phyloP scores from a whole-genome alignment of 2,888 invertebrate species.

The Noctua janthe region DNA sequence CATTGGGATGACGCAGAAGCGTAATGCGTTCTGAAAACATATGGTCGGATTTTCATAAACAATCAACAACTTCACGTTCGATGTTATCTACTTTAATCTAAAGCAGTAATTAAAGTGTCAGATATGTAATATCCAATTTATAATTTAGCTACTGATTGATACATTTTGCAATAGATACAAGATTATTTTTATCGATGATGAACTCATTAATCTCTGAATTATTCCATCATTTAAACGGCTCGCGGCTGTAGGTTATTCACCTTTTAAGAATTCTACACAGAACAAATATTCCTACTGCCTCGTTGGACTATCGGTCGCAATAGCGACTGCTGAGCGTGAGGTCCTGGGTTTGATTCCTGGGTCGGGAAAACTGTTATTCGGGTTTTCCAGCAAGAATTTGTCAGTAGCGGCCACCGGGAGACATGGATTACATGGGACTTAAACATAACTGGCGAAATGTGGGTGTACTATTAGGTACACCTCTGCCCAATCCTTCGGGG shows the following conservation, averaged over 20 bases:
- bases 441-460: no score
- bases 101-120: conserved; percentile 3
- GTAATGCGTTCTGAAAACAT: neutral
- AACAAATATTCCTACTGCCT: neutral
- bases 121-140: neutral
- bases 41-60: neutral
- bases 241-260: neutral
- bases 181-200: conserved; percentile 1
- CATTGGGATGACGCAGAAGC: neutral
- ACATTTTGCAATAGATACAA: neutral
- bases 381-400: no score
- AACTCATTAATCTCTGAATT: neutral
- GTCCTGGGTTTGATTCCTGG: no score
- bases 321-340: no score
- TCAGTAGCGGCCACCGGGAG: no score
- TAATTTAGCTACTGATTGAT: neutral
- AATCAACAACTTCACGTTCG: neutral
- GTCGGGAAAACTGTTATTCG: no score
- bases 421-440: no score
- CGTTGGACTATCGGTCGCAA: no score
- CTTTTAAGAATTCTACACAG: neutral
- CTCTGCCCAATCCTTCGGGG: no score
- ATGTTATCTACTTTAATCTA: neutral
- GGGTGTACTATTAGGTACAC: no score
- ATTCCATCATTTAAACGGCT: neutral